Evolutionary conservation across 2,888 invertebrate species (phyloP).

Genomic region (Melieria omissa): DNA sequence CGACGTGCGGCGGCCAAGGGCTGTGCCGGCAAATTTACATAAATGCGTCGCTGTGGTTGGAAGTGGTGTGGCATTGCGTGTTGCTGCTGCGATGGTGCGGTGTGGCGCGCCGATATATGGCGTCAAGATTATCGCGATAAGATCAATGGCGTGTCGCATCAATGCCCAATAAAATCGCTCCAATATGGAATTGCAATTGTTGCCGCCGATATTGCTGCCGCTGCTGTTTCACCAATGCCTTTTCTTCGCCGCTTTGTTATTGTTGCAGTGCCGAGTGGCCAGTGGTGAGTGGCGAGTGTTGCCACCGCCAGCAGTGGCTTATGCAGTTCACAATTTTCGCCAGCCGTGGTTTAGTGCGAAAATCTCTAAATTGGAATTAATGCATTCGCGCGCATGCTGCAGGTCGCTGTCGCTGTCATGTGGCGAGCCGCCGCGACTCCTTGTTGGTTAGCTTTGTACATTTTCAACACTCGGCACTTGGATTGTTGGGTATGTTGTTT

Average conservation of each 20-base stretch:
- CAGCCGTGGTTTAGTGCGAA: not conserved
- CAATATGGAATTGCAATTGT: slow-evolving; percentile 54
- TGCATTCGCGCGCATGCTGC: not conserved
- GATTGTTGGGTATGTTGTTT: not conserved
- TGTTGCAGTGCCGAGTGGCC: not conserved
- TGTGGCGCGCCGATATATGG: slow-evolving; percentile 54
- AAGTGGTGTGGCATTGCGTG: slow-evolving; percentile 3
- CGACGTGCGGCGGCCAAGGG: not conserved
- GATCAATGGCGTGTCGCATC: slow-evolving; percentile 63
- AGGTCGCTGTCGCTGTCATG: not conserved
- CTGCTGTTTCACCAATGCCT: slow-evolving; percentile 50
- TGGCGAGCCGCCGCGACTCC: not conserved
- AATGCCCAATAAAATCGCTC: slow-evolving; percentile 61
- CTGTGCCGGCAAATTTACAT: slow-evolving; percentile 23
- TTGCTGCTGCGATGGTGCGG: too few relatives aligned
- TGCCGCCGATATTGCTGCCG: slow-evolving; percentile 41
- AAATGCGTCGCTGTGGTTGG: slow-evolving; percentile 10
- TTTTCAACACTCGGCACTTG: not conserved
- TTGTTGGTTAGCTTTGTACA: not conserved
- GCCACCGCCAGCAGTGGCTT: not conserved
- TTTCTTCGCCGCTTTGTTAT: not conserved
- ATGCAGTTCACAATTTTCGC: not conserved
- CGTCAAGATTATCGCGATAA: slow-evolving; percentile 65
- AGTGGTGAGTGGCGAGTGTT: not conserved
- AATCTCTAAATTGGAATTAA: slow-evolving; percentile 6